phyloP scores from a whole-genome alignment of 1,140 invertebrate genomes.

The Drosophila littoralis region DNA sequence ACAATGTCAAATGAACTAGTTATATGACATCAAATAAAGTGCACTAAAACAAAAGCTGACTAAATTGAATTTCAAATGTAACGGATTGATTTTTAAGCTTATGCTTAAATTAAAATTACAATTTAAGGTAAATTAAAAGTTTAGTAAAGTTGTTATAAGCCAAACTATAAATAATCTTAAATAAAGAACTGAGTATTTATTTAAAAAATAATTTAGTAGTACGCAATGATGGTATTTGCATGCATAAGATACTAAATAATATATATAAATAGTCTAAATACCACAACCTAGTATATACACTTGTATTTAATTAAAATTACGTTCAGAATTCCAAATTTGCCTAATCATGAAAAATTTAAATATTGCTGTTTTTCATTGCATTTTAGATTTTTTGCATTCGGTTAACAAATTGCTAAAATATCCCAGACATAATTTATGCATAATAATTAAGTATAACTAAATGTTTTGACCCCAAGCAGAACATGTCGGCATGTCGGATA shows the following conservation, averaged over 20 bases:
- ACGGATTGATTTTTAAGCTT: no score
- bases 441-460: slow-evolving; percentile 45
- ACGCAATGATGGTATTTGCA: no score
- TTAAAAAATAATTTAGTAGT: no score
- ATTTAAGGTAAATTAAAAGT: no score
- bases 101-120: no score
- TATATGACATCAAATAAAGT: slow-evolving; percentile 35
- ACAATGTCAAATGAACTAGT: slow-evolving; percentile 43
- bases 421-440: slow-evolving; percentile 48
- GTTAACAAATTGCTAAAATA: slow-evolving; percentile 11
- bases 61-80: not conserved
- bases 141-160: not conserved
- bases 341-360: slow-evolving; percentile 26
- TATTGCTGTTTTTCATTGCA: not conserved
- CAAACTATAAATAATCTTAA: not conserved
- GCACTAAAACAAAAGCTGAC: not conserved
- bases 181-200: not conserved
- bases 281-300: no score
- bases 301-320: no score
- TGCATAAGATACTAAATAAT: no score
- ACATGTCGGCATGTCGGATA: slow-evolving; percentile 23
- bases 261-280: no score
- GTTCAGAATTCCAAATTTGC: not conserved
- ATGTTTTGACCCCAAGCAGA: slow-evolving; percentile 25
- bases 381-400: slow-evolving; percentile 1